These are phyloP conservation scores for Galendromus occidentalis DNA, from an alignment of 1,140 invertebrate species.

Conservation along the genomic window DNA sequence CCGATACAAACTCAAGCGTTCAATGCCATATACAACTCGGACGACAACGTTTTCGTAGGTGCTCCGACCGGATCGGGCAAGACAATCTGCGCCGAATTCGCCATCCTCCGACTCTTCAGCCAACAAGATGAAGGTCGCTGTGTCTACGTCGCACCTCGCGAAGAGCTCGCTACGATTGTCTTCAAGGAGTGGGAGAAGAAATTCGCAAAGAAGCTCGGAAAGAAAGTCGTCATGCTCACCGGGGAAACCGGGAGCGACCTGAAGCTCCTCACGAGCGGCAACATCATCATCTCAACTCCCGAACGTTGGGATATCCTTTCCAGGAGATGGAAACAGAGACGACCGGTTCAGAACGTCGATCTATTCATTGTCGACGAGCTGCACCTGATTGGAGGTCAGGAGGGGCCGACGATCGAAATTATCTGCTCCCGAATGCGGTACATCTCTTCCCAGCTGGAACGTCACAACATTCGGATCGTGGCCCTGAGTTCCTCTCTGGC, in stretches of 20 bases:
- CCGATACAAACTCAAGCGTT: conserved; percentile 99
- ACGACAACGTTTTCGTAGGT: conserved; percentile 96
- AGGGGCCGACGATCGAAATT: conserved; percentile 73
- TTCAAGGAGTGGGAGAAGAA: conserved; percentile 77
- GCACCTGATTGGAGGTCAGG: conserved; percentile 43
- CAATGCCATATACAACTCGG: conserved; percentile 92
- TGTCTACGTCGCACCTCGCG: conserved; percentile 82
- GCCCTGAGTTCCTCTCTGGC: conserved; percentile 79
- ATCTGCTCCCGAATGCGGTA: conserved; percentile 93
- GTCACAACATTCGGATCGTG: conserved; percentile 70
- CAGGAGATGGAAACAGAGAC: conserved; percentile 91
- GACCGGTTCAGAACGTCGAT: conserved; percentile 91
- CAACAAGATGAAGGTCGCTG: conserved; percentile 42
- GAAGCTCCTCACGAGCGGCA: conserved; percentile 54
- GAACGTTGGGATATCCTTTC: conserved; percentile 98
- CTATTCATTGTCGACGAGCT: conserved; percentile 94
- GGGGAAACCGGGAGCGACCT: conserved; percentile 94
- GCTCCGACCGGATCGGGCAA: conserved; percentile 94
- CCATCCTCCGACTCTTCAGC: conserved; percentile 67
- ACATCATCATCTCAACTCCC: conserved; percentile 86
- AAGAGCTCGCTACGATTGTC: conserved; percentile 72
- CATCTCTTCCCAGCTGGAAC: conserved; percentile 86
- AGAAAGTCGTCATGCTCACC: conserved; percentile 75
- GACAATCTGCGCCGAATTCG: conserved; percentile 90
- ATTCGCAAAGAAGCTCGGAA: conserved; percentile 54